A percentile compares a stretch with the other conserved stretches of the same genome.
Conservation (phyloP, 2,113 vertebrate genomes). For the Thunnus maccoyii region DNA sequence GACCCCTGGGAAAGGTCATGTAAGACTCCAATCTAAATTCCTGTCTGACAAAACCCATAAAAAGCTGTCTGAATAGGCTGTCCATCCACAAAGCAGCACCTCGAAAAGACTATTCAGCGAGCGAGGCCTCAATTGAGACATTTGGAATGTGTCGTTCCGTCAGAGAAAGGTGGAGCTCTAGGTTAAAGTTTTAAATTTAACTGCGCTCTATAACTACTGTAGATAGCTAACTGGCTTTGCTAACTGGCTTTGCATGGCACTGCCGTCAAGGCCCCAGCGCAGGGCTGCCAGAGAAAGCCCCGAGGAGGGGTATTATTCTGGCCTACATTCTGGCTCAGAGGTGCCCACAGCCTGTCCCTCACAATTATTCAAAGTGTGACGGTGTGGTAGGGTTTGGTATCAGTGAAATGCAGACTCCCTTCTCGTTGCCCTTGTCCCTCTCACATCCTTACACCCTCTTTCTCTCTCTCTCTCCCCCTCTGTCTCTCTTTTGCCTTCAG, state of each 20-base stretch:
- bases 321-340: conserved; percentile 67
- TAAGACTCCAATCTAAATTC: conserved; percentile 84
- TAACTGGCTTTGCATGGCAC: conserved; percentile 75
- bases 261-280: conserved; percentile 46
- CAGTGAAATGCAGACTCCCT: conserved; percentile 77
- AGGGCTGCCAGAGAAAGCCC: conserved; percentile 66
- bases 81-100: conserved; percentile 58
- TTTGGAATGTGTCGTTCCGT: conserved; percentile 70
- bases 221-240: conserved; percentile 73
- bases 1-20: conserved; percentile 82
- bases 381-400: conserved; percentile 72
- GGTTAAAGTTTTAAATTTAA: conserved; percentile 75
- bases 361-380: conserved; percentile 75
- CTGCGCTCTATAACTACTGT: conserved; percentile 52
- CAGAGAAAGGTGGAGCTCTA: conserved; percentile 56
- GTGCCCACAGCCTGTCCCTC: conserved; percentile 72
- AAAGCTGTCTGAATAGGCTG: conserved; percentile 69
- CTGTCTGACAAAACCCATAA: conserved; percentile 77
- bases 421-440: conserved; percentile 59
- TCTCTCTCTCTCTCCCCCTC: conserved; percentile 16
- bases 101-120: conserved; percentile 60
- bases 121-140: conserved; percentile 64
- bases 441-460: conserved; percentile 59
- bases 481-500: conserved; percentile 64
- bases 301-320: conserved; percentile 68